phyloP scores from a whole-genome alignment of 2,888 invertebrate genomes.

The Folsomia manolachei region DNA sequence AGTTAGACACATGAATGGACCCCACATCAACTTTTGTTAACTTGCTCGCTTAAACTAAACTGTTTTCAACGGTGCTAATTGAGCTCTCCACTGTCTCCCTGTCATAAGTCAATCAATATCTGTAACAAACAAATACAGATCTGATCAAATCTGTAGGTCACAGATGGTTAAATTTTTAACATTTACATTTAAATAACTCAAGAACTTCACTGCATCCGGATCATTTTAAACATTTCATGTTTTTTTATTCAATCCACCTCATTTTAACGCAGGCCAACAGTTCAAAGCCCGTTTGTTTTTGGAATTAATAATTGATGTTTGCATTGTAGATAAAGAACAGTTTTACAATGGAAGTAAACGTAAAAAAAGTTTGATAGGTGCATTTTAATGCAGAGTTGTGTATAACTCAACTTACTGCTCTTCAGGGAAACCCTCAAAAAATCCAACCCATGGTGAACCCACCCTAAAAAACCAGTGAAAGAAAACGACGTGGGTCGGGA shows the following conservation, averaged over 20 bases:
- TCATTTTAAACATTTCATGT: background rate
- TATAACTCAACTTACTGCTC: too few relatives aligned
- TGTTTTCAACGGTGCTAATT: background rate
- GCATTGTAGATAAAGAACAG: background rate
- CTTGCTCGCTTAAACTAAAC: too few relatives aligned
- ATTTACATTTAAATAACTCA: too few relatives aligned
- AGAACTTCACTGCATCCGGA: background rate
- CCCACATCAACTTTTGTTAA: background rate
- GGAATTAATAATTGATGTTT: background rate
- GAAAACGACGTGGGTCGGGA: background rate
- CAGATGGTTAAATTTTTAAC: background rate
- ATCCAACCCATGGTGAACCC: background rate
- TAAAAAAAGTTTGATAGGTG: background rate
- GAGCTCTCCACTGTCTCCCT: background rate
- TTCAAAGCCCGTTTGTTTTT: background rate
- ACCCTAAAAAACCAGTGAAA: background rate
- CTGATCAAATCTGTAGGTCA: background rate
- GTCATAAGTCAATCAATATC: background rate
- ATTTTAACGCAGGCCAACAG: background rate
- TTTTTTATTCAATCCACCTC: background rate
- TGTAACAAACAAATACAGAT: background rate
- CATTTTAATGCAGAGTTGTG: too few relatives aligned
- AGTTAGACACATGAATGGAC: background rate
- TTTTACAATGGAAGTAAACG: background rate
- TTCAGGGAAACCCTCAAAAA: background rate